Percentiles rank a stretch among this genome's conserved stretches.
These are phyloP conservation scores for Hippocampus mohnikei DNA, from an alignment of 2,113 vertebrate genomes.

Conservation along the genomic window DNA sequence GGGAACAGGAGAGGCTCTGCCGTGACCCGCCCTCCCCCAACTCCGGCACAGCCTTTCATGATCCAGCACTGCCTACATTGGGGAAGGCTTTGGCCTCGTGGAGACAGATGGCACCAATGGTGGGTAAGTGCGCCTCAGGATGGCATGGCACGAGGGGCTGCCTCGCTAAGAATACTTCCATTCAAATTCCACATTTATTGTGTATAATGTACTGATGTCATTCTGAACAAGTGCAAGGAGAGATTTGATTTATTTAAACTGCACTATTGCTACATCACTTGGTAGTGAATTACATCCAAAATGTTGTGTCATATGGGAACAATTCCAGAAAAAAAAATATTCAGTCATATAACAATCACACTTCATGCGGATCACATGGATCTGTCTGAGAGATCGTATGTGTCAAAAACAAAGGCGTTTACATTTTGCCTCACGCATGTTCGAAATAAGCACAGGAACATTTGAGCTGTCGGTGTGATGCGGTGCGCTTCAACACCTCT, in stretches of 20 bases:
- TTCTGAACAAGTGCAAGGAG: not conserved
- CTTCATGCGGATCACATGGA: not conserved
- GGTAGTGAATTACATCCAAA: not conserved
- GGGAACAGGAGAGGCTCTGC: constrained; percentile 51
- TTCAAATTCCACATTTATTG: not conserved
- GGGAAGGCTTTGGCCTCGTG: constrained; percentile 34
- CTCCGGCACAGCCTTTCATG: constrained; percentile 29
- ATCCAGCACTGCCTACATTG: constrained; percentile 38
- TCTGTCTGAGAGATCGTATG: not conserved
- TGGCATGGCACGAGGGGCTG: constrained; percentile 35
- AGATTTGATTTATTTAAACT: not conserved
- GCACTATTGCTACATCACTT: no score
- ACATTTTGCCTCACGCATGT: not conserved
- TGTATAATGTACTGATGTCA: no score
- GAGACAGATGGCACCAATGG: constrained; percentile 61
- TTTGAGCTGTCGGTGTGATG: not conserved
- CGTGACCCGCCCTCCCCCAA: constrained; percentile 41
- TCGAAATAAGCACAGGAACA: not conserved
- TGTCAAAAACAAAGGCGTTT: not conserved
- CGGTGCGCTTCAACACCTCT: not conserved
- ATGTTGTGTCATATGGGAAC: no score
- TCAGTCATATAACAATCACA: not conserved
- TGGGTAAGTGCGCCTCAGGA: constrained; percentile 39
- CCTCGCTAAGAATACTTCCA: constrained; percentile 4
- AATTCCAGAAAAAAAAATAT: not conserved